phyloP scores from a whole-genome alignment of 2,797 vertebrate genomes.

The Tarsius wallacei region DNA sequence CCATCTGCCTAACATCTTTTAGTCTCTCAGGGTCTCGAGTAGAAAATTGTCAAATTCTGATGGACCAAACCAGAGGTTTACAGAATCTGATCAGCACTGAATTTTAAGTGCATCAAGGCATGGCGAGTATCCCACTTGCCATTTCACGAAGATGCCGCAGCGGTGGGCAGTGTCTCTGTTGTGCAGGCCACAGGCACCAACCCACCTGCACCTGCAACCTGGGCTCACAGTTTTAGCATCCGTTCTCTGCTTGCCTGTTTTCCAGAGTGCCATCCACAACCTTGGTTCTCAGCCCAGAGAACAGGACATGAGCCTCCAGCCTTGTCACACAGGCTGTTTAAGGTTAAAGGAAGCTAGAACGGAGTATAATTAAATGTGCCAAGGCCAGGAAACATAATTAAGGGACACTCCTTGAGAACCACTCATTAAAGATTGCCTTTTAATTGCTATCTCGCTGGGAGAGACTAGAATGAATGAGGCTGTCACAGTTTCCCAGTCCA shows the following conservation, averaged over 20 bases:
- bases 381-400: background rate
- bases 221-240: fast-evolving
- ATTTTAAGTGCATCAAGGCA: background rate
- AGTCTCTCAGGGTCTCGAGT: background rate
- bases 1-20: background rate
- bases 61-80: background rate
- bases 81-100: background rate
- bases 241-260: fast-evolving
- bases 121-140: background rate
- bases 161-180: fast-evolving
- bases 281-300: fast-evolving
- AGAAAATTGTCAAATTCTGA: background rate
- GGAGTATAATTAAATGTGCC: background rate
- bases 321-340: background rate
- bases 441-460: slow-evolving; percentile 57
- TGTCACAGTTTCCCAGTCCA: background rate
- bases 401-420: background rate
- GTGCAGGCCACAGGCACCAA: fast-evolving
- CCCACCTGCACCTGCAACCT: fast-evolving
- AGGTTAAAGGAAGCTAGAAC: background rate
- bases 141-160: background rate
- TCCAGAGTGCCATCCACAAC: fast-evolving
- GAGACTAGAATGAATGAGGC: slow-evolving; percentile 34
- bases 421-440: background rate
- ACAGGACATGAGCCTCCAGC: fast-evolving